Conservation (phyloP, 2,113 vertebrate species). For the Abramis brama region DNA sequence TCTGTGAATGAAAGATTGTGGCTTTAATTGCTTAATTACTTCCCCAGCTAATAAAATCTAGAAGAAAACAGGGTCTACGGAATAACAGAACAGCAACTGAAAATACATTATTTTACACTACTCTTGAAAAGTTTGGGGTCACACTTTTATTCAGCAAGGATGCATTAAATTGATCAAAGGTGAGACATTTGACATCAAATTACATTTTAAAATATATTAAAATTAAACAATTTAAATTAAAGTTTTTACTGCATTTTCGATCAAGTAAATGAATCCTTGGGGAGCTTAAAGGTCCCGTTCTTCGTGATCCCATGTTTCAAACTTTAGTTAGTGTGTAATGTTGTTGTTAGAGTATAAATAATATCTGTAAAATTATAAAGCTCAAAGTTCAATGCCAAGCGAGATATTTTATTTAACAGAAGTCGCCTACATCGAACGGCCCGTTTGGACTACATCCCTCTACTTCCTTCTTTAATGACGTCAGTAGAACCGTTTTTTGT, state of each 20-base stretch:
- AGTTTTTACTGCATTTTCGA: not conserved
- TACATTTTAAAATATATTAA: not conserved
- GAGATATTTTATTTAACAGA: too few relatives aligned
- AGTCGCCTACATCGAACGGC: too few relatives aligned
- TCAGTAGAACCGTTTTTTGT: too few relatives aligned
- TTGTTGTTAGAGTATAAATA: too few relatives aligned
- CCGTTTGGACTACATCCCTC: too few relatives aligned
- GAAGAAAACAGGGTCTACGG: not conserved
- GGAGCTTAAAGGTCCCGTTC: too few relatives aligned
- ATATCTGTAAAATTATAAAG: too few relatives aligned
- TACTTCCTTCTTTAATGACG: too few relatives aligned
- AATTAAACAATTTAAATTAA: not conserved
- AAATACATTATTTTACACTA: not conserved
- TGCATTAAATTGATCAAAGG: not conserved
- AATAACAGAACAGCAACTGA: not conserved
- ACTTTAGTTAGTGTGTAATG: too few relatives aligned
- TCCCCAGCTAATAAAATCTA: not conserved
- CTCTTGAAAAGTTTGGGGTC: not conserved
- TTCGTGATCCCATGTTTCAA: too few relatives aligned
- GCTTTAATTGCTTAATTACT: not conserved
- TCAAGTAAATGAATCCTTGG: not conserved
- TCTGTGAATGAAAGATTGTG: constrained; percentile 72
- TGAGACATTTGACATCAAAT: not conserved
- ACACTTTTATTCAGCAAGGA: not conserved
- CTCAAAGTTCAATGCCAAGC: too few relatives aligned